Conservation (phyloP, 2,113 vertebrate species). For the Picathartes gymnocephalus region DNA sequence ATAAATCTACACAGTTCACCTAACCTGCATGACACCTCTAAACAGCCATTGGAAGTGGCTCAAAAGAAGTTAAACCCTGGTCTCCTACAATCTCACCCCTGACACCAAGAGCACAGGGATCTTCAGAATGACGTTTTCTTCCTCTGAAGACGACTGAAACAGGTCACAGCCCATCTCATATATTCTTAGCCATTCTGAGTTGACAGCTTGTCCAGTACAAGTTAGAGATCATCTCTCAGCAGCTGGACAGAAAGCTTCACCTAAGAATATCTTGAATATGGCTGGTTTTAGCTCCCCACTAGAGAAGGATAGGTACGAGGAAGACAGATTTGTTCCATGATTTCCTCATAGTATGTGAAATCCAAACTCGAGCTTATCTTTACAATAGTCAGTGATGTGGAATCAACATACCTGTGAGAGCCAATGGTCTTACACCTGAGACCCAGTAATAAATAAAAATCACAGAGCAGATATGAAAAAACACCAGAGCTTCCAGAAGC, state of each 20-base stretch:
- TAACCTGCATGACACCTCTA: neutral
- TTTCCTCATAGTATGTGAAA: neutral
- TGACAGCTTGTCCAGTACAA: neutral
- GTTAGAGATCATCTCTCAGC: neutral
- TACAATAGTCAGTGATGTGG: neutral
- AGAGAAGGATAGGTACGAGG: neutral
- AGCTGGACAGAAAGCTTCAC: neutral
- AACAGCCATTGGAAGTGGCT: neutral
- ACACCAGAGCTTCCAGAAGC: neutral
- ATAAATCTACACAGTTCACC: neutral
- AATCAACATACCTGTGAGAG: neutral
- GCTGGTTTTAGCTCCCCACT: neutral
- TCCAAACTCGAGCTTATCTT: neutral
- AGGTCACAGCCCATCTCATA: neutral
- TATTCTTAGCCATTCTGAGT: neutral
- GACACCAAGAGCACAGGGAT: neutral
- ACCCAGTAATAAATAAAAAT: neutral
- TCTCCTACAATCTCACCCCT: neutral
- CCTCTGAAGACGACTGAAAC: neutral
- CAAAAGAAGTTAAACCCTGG: neutral
- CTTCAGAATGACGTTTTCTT: neutral
- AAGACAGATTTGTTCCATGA: neutral
- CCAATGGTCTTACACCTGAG: neutral
- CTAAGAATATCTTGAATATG: neutral
- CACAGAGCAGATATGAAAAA: accelerated